phyloP scores from a whole-genome alignment of 2,888 invertebrate species.

The Balanococcus diminutus region DNA sequence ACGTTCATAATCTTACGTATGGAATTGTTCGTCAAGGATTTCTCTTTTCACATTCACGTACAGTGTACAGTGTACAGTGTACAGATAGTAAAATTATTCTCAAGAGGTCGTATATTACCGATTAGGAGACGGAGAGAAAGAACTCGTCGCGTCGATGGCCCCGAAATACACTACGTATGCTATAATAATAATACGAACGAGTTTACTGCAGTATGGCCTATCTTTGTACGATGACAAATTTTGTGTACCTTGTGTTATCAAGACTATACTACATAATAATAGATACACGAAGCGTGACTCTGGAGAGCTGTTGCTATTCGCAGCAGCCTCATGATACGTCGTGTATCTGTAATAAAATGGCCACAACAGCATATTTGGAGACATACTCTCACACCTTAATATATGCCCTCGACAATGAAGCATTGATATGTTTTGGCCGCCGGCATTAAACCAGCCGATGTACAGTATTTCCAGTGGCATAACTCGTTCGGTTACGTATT shows the following conservation, averaged over 20 bases:
- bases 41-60: background rate
- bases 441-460: background rate
- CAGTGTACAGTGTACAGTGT: background rate
- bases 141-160: background rate
- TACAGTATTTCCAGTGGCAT: background rate
- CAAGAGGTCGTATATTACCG: background rate
- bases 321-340: background rate
- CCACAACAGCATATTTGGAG: background rate
- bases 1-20: background rate
- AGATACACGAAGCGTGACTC: slow-evolving; percentile 4
- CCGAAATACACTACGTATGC: background rate
- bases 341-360: background rate
- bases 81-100: background rate
- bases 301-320: background rate
- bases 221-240: background rate
- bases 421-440: slow-evolving; percentile 3
- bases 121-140: background rate
- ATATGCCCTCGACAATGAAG: slow-evolving; percentile 6
- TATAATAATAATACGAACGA: too few species aligned
- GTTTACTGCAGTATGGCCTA: background rate
- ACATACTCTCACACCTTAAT: background rate
- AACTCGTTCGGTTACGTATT: slow-evolving; percentile 34
- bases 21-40: slow-evolving; percentile 11
- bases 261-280: background rate
- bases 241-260: background rate